Evolutionary conservation across 2,797 vertebrate species (phyloP), one percentile per base, ranked within the genome.

Genomic region (Enteromius anoplus): DNA sequence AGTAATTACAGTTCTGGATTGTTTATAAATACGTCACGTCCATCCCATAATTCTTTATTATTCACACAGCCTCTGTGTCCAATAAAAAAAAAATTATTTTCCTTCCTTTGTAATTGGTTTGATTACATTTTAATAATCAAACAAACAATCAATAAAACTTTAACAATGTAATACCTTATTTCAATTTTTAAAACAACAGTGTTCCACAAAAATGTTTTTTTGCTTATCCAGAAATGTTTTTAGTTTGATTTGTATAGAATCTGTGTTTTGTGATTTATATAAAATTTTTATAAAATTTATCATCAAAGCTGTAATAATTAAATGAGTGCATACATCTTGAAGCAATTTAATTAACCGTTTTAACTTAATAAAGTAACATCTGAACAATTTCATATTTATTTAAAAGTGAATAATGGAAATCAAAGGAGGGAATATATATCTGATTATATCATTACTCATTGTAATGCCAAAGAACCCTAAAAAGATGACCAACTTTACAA

Each of bases 21-120:
- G 88, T 90, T 92, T 86, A 86, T 90, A 86, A 87, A 90, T 82
- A 82, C 89, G 80, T 86, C 87, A 89, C 87, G 86, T 89, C 81
- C 75, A 87, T 85, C 72, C 62, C 73, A 84, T 84, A 85, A 87
- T 42, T 87, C 65, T 82, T 73, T 32, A 19, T 26, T 71, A 72
- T 73, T 55, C 66, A 11, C 60, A 8, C 10, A 15, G 34, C 26
- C 45, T 65, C n/a, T 34, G 47, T 47, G 15, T 45, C 3, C 32
- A 72, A 80, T 45, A 12, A 45, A 80, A 32, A 5, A 60, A 19
- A 66, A 5, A 5, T 6, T 7, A n/a, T 42, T 7, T 21, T 76
- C 4, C 34, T 4, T 4, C 34, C 26, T 19, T 65, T 66, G 17
- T 42, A 42, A 40, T 71, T 34, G 0, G 11, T 69, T 69, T 42